phyloP scores from a whole-genome alignment of 2,888 invertebrate species.

The Temnothorax unifasciatus region DNA sequence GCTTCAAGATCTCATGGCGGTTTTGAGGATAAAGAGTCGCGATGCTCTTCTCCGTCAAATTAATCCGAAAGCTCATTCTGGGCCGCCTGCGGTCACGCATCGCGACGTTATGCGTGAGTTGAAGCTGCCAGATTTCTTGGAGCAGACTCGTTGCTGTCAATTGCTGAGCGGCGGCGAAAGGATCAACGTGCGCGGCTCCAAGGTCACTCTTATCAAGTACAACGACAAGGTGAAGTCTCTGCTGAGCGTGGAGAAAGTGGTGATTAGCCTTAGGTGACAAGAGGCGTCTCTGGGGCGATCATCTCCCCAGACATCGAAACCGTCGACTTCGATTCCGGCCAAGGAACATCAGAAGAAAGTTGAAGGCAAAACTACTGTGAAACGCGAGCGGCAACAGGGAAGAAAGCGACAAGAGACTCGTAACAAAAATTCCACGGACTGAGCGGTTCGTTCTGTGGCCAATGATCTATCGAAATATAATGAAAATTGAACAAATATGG shows the following conservation, averaged over 20 bases:
- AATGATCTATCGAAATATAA: not conserved
- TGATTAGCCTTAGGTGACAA: slow-evolving; percentile 89
- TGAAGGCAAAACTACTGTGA: slow-evolving; percentile 63
- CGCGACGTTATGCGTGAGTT: slow-evolving; percentile 89
- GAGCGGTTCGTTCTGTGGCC: not conserved
- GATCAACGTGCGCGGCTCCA: slow-evolving; percentile 93
- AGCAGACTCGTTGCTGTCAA: slow-evolving; percentile 93
- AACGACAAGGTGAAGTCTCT: slow-evolving; percentile 94
- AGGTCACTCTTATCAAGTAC: slow-evolving; percentile 93
- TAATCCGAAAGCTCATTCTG: slow-evolving; percentile 86
- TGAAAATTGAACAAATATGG: slow-evolving; percentile 20
- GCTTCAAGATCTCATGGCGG: slow-evolving; percentile 92
- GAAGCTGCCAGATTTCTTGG: slow-evolving; percentile 93
- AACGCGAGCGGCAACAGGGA: slow-evolving; percentile 67
- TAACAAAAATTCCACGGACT: slow-evolving; percentile 56
- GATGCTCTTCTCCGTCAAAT: slow-evolving; percentile 93
- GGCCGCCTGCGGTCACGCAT: slow-evolving; percentile 87
- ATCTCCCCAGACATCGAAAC: slow-evolving; percentile 74
- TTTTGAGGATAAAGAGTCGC: slow-evolving; percentile 93
- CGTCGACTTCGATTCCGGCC: slow-evolving; percentile 78
- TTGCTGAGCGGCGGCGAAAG: slow-evolving; percentile 93
- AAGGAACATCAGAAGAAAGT: slow-evolving; percentile 68
- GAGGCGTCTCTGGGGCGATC: slow-evolving; percentile 78
- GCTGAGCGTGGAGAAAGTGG: slow-evolving; percentile 92
- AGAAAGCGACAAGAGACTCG: slow-evolving; percentile 67